A percentile compares a stretch with the other conserved stretches of the same genome.
Conservation (phyloP, 2,797 vertebrate genomes). For the Enteromius anoplus region DNA sequence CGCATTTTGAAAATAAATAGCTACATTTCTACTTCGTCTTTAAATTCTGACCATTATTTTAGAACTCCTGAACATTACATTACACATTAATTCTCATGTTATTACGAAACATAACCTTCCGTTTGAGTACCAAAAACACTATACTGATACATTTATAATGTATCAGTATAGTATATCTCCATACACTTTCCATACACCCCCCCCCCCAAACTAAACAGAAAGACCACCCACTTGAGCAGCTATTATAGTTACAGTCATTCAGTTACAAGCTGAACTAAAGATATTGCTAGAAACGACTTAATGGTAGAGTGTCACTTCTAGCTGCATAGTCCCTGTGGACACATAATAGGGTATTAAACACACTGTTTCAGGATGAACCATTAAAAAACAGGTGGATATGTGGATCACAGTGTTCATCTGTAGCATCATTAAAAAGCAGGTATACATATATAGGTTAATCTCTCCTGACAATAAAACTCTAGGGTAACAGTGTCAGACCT, state of each 20-base stretch:
- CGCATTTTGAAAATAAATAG: background rate
- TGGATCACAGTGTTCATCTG: background rate
- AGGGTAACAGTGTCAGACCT: constrained; percentile 12
- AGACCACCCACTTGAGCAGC: background rate
- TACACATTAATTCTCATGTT: background rate
- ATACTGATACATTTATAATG: background rate
- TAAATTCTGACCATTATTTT: background rate
- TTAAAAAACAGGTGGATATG: background rate
- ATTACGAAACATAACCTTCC: background rate
- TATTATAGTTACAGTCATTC: background rate
- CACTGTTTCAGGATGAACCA: background rate
- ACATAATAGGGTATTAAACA: background rate
- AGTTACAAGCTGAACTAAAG: background rate
- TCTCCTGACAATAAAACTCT: background rate
- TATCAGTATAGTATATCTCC: no score
- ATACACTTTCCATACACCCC: no score
- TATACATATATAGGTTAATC: background rate
- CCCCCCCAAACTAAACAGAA: background rate
- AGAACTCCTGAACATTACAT: background rate
- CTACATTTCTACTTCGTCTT: background rate
- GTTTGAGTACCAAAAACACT: background rate
- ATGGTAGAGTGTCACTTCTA: background rate
- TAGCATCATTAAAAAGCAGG: background rate
- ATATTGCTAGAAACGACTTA: background rate
- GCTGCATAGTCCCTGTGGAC: background rate